Evolutionary conservation across 2,888 invertebrate species (phyloP).

Genomic region (Drosophila falleni): DNA sequence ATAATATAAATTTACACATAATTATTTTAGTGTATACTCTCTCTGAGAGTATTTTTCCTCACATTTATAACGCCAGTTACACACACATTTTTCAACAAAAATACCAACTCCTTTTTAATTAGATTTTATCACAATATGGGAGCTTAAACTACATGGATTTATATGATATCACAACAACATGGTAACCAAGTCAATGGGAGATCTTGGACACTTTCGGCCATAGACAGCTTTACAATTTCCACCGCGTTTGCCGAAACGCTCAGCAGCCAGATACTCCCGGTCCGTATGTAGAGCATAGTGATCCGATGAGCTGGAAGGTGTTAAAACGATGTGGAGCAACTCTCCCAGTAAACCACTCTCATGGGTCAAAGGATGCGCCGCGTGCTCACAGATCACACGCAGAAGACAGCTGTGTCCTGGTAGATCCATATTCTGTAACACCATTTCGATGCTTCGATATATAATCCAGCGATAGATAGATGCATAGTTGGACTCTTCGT

Average conservation of each 20-base stretch:
- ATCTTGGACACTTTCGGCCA: constrained; percentile 67
- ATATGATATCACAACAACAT: constrained; percentile 51
- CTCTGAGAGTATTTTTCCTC: background rate
- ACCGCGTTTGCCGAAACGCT: constrained; percentile 87
- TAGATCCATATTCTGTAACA: constrained; percentile 87
- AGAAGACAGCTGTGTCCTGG: constrained; percentile 90
- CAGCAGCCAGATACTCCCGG: constrained; percentile 90
- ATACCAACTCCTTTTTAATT: background rate
- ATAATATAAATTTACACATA: too few species aligned
- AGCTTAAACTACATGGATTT: background rate
- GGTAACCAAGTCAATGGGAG: constrained; percentile 76
- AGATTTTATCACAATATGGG: constrained; percentile 35
- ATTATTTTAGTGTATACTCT: background rate
- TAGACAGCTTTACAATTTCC: constrained; percentile 74
- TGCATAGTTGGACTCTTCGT: constrained; percentile 40
- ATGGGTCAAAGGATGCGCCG: constrained; percentile 89
- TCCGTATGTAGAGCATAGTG: constrained; percentile 87
- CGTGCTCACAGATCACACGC: constrained; percentile 91
- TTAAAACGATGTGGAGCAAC: constrained; percentile 91
- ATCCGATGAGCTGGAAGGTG: constrained; percentile 90
- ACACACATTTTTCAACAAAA: background rate
- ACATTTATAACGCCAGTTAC: background rate
- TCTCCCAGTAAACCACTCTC: constrained; percentile 91
- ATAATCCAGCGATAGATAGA: constrained; percentile 80
- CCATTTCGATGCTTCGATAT: constrained; percentile 80